Percentiles rank a stretch among this genome's conserved stretches.
Conservation (phyloP, 2,113 vertebrate species). For the Capreolus pygargus region DNA sequence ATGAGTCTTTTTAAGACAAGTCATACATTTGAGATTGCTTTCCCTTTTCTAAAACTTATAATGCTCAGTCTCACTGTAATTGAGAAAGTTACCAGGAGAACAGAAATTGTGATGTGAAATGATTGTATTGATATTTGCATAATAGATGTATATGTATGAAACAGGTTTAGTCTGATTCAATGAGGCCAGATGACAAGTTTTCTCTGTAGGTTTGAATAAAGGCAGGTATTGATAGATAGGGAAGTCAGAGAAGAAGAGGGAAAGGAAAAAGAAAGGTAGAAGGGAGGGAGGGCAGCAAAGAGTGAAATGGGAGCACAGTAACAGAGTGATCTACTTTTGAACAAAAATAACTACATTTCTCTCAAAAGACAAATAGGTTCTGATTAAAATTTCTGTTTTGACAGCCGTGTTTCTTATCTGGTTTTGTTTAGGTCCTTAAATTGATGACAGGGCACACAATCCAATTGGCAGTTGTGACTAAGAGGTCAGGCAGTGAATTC, state of each 20-base stretch:
- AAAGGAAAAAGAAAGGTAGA: slow-evolving; percentile 21
- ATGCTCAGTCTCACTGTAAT: not conserved
- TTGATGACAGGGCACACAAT: slow-evolving; percentile 76
- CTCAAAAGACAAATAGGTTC: slow-evolving; percentile 76
- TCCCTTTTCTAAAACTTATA: not conserved
- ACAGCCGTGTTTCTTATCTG: slow-evolving; percentile 60
- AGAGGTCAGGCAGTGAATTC: slow-evolving; percentile 80
- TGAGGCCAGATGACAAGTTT: not conserved
- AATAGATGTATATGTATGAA: not conserved
- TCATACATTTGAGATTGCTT: not conserved
- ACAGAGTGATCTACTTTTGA: slow-evolving; percentile 5
- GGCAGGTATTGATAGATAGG: not conserved
- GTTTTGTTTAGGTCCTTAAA: slow-evolving; percentile 79
- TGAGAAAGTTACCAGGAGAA: slow-evolving; percentile 10
- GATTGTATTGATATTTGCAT: not conserved
- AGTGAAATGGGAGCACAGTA: not conserved
- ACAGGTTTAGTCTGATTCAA: slow-evolving; percentile 1
- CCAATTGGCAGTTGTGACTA: slow-evolving; percentile 80
- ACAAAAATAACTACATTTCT: slow-evolving; percentile 74
- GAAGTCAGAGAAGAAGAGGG: not conserved
- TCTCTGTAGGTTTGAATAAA: not conserved
- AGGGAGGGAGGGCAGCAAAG: slow-evolving; percentile 27
- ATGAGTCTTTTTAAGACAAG: not conserved
- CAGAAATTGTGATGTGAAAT: not conserved
- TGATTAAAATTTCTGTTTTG: slow-evolving; percentile 79